These are phyloP conservation scores for Orientallactaga bullata DNA, from an alignment of 2,113 vertebrate genomes.

Conservation along the genomic window DNA sequence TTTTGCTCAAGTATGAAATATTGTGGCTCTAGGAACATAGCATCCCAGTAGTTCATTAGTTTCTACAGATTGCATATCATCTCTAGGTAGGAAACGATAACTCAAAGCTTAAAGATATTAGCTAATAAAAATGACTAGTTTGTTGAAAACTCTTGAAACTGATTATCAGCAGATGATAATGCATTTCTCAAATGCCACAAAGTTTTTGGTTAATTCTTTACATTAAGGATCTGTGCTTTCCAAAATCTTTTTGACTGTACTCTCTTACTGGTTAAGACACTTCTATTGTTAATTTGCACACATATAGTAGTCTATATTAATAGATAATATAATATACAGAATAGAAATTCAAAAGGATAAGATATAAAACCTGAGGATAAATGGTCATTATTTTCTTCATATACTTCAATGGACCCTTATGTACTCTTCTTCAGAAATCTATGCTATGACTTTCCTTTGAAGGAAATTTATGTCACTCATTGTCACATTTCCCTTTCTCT, in stretches of 20 bases:
- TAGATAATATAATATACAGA: conserved; percentile 45
- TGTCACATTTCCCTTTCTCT: conserved; percentile 33
- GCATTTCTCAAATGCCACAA: conserved; percentile 46
- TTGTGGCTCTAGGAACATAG: conserved; percentile 13
- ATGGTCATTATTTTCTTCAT: conserved; percentile 49
- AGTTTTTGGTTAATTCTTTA: conserved; percentile 50
- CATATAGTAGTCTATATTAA: conserved; percentile 37
- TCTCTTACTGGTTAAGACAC: conserved; percentile 43
- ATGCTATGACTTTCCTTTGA: background rate
- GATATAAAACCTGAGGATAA: conserved; percentile 40
- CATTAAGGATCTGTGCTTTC: conserved; percentile 42
- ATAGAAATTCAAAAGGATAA: conserved; percentile 46
- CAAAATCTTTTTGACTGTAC: conserved; percentile 24
- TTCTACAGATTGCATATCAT: conserved; percentile 34
- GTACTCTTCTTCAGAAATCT: background rate
- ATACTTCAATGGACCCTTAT: background rate
- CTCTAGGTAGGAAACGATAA: conserved; percentile 22
- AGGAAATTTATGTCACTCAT: background rate
- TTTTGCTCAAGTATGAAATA: conserved; percentile 40
- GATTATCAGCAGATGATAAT: conserved; percentile 46
- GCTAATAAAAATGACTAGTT: conserved; percentile 48
- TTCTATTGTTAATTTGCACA: conserved; percentile 34
- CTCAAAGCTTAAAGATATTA: conserved; percentile 56
- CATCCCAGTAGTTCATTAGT: conserved; percentile 1
- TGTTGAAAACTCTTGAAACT: conserved; percentile 31